A percentile compares a stretch with the other conserved stretches of the same genome.
These are phyloP conservation scores for Cataglyphis hispanica DNA, from an alignment of 1,140 invertebrate genomes.

Conservation along the genomic window DNA sequence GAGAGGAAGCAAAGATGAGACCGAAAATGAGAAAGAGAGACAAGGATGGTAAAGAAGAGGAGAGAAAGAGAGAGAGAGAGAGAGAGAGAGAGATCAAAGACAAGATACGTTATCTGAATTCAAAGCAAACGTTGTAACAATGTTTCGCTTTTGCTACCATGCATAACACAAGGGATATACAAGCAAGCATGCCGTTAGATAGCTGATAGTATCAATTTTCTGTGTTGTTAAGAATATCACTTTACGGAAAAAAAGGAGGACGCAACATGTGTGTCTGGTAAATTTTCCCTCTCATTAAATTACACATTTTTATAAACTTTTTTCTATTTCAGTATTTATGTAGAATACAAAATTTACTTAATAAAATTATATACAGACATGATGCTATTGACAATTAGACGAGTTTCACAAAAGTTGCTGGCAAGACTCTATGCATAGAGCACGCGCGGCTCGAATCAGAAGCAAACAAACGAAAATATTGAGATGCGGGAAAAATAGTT, in stretches of 20 bases:
- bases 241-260: slow-evolving; percentile 74
- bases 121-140: slow-evolving; percentile 75
- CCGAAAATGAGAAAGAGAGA: slow-evolving; percentile 41
- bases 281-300: slow-evolving; percentile 41
- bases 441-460: background rate
- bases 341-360: background rate
- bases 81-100: slow-evolving; percentile 64
- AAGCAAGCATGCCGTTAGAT: slow-evolving; percentile 58
- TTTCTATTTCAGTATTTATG: slow-evolving; percentile 4
- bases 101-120: slow-evolving; percentile 78
- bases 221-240: slow-evolving; percentile 70
- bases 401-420: background rate
- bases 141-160: slow-evolving; percentile 69
- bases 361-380: too few relatives aligned
- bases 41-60: slow-evolving; percentile 40
- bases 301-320: background rate
- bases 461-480: too few relatives aligned
- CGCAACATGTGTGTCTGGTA: slow-evolving; percentile 68
- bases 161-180: slow-evolving; percentile 65
- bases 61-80: slow-evolving; percentile 62
- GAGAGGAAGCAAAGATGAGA: slow-evolving; percentile 54
- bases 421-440: background rate
- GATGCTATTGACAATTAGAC: background rate
- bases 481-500: slow-evolving; percentile 12
- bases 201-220: slow-evolving; percentile 64